These are phyloP conservation scores for Scalopus aquaticus DNA, from an alignment of 2,113 vertebrate genomes.

Conservation along the genomic window DNA sequence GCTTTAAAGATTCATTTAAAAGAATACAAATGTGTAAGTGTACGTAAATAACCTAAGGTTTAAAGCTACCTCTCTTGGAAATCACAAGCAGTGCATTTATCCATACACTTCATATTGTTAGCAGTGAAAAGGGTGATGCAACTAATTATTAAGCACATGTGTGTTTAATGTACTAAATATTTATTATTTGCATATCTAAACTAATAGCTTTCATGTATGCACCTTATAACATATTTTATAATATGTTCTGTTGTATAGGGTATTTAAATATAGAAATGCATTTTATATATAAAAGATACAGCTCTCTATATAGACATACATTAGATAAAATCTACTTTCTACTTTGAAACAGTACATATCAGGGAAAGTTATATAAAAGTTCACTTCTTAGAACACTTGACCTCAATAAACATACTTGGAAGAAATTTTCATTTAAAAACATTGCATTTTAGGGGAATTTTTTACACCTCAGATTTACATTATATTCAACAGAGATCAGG, in stretches of 20 bases:
- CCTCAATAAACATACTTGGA: too few relatives aligned
- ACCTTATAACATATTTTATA: too few relatives aligned
- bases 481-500: background rate
- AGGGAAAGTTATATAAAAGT: background rate
- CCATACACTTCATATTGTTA: background rate
- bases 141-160: background rate
- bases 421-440: constrained; percentile 8
- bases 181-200: background rate
- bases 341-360: background rate
- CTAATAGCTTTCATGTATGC: background rate
- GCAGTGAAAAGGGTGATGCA: background rate
- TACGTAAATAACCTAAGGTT: constrained; percentile 6
- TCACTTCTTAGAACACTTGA: too few relatives aligned
- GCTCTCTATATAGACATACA: background rate
- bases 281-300: background rate
- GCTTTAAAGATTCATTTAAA: constrained; percentile 18
- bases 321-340: background rate
- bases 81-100: background rate
- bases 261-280: background rate
- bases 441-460: background rate
- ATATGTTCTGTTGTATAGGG: too few relatives aligned
- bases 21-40: background rate
- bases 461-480: background rate
- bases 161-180: background rate
- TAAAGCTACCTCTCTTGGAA: background rate